A percentile compares a stretch with the other conserved stretches of the same genome.
phyloP scores from a whole-genome alignment of 2,888 invertebrate species.

The Phyllotreta cruciferae region DNA sequence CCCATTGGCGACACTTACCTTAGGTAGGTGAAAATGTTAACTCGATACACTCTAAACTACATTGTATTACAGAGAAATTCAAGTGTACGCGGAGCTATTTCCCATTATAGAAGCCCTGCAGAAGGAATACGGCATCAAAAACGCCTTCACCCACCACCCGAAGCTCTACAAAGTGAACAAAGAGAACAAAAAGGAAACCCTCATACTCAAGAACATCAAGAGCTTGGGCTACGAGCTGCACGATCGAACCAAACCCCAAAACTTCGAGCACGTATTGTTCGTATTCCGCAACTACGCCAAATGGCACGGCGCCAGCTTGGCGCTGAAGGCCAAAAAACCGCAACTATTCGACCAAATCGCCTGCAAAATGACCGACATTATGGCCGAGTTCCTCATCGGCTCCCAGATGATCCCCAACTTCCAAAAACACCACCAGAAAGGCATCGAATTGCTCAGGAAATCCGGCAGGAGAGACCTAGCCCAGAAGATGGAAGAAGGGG shows the following conservation, averaged over 20 bases:
- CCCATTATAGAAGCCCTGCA: slow-evolving; percentile 43
- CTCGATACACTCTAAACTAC: not conserved
- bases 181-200: slow-evolving; percentile 43
- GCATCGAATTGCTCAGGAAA: slow-evolving; percentile 35
- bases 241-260: slow-evolving; percentile 45
- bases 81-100: slow-evolving; percentile 44
- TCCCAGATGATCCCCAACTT: slow-evolving; percentile 34
- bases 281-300: slow-evolving; percentile 43
- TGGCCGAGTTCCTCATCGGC: slow-evolving; percentile 41
- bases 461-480: slow-evolving; percentile 26
- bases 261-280: slow-evolving; percentile 46
- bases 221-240: slow-evolving; percentile 44
- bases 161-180: slow-evolving; percentile 45
- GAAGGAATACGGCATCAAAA: slow-evolving; percentile 30
- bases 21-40: slow-evolving; percentile 36
- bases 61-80: slow-evolving; percentile 38
- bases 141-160: slow-evolving; percentile 38
- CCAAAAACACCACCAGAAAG: slow-evolving; percentile 33
- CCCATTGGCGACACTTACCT: slow-evolving; percentile 40
- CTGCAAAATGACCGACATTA: slow-evolving; percentile 24
- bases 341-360: slow-evolving; percentile 41
- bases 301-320: slow-evolving; percentile 46
- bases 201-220: slow-evolving; percentile 48
- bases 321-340: slow-evolving; percentile 41
- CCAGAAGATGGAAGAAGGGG: slow-evolving; percentile 39